Percentiles rank a stretch among this genome's conserved stretches.
Conservation (phyloP, 2,888 invertebrate genomes). For the Corythucha ciliata region DNA sequence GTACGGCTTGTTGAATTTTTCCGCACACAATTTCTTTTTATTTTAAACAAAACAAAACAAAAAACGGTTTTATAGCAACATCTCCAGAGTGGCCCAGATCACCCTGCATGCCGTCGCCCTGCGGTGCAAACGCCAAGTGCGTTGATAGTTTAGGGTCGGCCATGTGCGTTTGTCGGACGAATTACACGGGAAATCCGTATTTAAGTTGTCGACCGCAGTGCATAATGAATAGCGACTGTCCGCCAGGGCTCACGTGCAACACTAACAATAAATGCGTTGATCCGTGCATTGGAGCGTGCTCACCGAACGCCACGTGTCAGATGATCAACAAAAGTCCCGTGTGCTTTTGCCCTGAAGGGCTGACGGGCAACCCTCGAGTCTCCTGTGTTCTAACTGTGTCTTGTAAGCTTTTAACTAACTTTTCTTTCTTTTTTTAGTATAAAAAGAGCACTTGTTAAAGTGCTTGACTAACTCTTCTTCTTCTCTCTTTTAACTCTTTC, state of each 20-base stretch:
- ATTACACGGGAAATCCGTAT: constrained; percentile 52
- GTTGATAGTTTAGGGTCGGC: constrained; percentile 39
- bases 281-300: constrained; percentile 41
- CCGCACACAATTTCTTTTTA: background rate
- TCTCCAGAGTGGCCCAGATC: constrained; percentile 16
- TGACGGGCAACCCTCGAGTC: constrained; percentile 56
- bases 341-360: constrained; percentile 56
- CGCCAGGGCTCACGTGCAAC: constrained; percentile 52
- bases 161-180: constrained; percentile 53
- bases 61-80: constrained; percentile 1
- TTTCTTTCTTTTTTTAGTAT: constrained; percentile 15
- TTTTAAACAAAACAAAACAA: constrained; percentile 14
- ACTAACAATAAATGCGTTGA: constrained; percentile 55
- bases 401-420: constrained; percentile 33
- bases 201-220: constrained; percentile 55
- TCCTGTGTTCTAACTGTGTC: constrained; percentile 41
- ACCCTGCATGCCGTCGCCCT: constrained; percentile 39
- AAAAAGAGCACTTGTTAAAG: background rate
- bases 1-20: background rate
- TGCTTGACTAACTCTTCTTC: background rate
- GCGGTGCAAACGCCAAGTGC: constrained; percentile 42
- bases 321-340: constrained; percentile 71
- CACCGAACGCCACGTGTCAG: constrained; percentile 54
- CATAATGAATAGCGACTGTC: constrained; percentile 65
- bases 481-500: constrained; percentile 6